Conservation (phyloP, 2,113 vertebrate genomes). For the Rhegmatorhina hoffmannsi region DNA sequence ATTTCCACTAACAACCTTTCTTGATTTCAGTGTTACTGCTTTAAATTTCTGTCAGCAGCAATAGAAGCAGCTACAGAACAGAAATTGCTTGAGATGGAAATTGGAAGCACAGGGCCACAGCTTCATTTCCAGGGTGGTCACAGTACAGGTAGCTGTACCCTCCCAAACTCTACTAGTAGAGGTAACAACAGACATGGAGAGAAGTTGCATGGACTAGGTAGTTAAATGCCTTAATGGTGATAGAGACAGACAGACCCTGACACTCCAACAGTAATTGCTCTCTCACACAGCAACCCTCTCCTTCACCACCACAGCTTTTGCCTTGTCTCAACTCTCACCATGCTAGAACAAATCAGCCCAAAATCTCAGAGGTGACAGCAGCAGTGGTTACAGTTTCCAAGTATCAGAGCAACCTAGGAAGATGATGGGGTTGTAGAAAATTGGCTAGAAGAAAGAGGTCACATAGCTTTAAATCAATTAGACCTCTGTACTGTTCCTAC, state of each 20-base stretch:
- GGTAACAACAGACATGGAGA: not conserved
- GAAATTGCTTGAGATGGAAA: not conserved
- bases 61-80: not conserved
- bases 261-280: not conserved
- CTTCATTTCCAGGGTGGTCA: not conserved
- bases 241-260: not conserved
- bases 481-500: too few relatives aligned
- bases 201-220: fast-evolving
- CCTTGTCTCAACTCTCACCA: not conserved
- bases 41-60: not conserved
- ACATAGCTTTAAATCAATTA: too few relatives aligned
- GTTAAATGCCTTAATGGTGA: not conserved
- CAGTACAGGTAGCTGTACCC: not conserved
- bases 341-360: not conserved
- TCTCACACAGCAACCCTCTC: not conserved
- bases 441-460: too few relatives aligned
- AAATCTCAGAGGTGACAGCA: not conserved
- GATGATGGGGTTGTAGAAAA: too few relatives aligned
- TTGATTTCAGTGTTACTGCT: not conserved
- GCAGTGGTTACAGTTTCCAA: not conserved
- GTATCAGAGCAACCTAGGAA: not conserved
- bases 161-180: not conserved
- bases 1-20: not conserved
- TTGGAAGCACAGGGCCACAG: not conserved
- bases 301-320: fast-evolving